A percentile compares a stretch with the other conserved stretches of the same genome.
Evolutionary conservation across 2,888 invertebrate genomes (phyloP).

Genomic region (Apamea anceps): DNA sequence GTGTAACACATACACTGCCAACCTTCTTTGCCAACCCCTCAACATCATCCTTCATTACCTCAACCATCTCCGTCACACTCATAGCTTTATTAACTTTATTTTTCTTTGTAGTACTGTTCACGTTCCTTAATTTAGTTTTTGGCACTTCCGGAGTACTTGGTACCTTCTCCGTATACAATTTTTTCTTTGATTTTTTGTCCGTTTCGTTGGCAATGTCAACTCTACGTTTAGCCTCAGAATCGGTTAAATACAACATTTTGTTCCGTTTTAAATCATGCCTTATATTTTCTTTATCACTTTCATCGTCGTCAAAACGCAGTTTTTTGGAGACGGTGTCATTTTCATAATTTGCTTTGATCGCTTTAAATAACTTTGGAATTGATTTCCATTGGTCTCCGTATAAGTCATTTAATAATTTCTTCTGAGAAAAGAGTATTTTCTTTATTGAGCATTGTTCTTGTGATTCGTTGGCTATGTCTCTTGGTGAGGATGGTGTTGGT

Average conservation of each 20-base stretch:
- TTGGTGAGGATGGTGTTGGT: slow-evolving; percentile 81
- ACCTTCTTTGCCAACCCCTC: slow-evolving; percentile 76
- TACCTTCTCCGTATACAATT: slow-evolving; percentile 82
- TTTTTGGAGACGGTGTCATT: slow-evolving; percentile 80
- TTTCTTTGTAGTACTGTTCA: slow-evolving; percentile 80
- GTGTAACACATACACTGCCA: slow-evolving; percentile 72
- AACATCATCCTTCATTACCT: slow-evolving; percentile 74
- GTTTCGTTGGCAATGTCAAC: slow-evolving; percentile 69
- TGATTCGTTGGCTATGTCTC: slow-evolving; percentile 83
- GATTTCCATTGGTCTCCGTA: slow-evolving; percentile 90
- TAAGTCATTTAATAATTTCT: slow-evolving; percentile 86
- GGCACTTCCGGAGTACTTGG: slow-evolving; percentile 80
- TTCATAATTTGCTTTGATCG: slow-evolving; percentile 74
- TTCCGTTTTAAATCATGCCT: slow-evolving; percentile 75
- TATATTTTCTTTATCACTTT: slow-evolving; percentile 83
- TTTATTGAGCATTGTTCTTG: slow-evolving; percentile 83
- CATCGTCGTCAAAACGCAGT: slow-evolving; percentile 81
- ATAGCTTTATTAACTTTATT: slow-evolving; percentile 74
- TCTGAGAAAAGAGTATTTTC: slow-evolving; percentile 83
- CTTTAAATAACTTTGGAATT: slow-evolving; percentile 85
- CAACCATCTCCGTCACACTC: slow-evolving; percentile 84
- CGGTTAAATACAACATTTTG: slow-evolving; percentile 81
- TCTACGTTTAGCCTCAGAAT: slow-evolving; percentile 79
- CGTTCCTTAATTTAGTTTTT: slow-evolving; percentile 72
- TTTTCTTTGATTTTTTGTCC: slow-evolving; percentile 82